Base-by-base conservation (phyloP, 1,140 invertebrate genomes). In the Leptopilina boulardi region DNA sequence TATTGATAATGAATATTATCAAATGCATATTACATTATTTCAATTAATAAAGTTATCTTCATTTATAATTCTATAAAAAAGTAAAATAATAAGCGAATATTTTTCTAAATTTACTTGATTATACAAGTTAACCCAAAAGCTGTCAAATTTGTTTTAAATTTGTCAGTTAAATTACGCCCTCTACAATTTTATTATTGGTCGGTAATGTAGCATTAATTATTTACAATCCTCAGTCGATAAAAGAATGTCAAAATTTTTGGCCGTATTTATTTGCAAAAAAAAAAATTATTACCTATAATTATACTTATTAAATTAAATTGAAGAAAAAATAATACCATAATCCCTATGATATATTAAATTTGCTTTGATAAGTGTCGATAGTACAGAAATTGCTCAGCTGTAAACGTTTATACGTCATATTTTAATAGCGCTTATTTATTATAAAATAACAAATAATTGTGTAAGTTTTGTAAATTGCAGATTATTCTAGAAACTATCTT, bases 61-160 rank as follows among this genome's bases (percentile, higher is more conserved):
- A 34, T 66, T 30, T n/a, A n/a, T 30, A 30, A 26, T 66, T 59
- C 23, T 8, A 30, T 30, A 30, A 15, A 30, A 66, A 26, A n/a
- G n/a, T n/a, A n/a, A n/a, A n/a, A n/a, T n/a, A 34, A 9, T 0
- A 66, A 15, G 2, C 6, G 0, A 23, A n/a, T 66, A n/a, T 23
- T 30, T 30, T n/a, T 34, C 21, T 66, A 66, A 66, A 30, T 66
- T 66, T 30, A 66, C 23, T 30, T 13, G 26, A 26, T n/a, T 66
- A 34, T 30, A 11, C 3, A 30, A 66, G n/a, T 13, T 66, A 66
- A 66, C 59, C 59, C 1, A 30, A 66, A 66, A n/a, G 26, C 23
- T 66, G 59, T 66, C 59, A 66, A 30, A 13, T 66, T 66, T 6
- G 11, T 66, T 66, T 66, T 4, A 30, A 66, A 66, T 66, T 30